Conservation (phyloP, 2,113 vertebrate species). For the Delphinapterus leucas region DNA sequence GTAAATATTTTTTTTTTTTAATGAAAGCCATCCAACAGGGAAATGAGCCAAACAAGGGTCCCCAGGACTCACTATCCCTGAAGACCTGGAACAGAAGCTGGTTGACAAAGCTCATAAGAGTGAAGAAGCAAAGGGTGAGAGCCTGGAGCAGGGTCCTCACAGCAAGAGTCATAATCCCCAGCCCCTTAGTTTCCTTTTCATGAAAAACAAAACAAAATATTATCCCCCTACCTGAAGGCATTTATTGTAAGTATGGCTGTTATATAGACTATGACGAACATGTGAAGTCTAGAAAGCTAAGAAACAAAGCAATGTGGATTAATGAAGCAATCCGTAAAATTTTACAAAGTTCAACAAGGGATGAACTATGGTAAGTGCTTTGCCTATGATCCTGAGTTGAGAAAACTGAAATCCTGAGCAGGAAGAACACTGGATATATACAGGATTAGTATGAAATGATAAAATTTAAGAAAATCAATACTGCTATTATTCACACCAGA, state of each 20-base stretch:
- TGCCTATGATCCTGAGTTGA: not conserved
- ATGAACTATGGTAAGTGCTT: not conserved
- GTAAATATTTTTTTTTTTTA: not conserved
- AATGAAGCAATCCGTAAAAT: not conserved
- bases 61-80: not conserved
- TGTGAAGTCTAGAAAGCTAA: not conserved
- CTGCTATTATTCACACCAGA: not conserved
- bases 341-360: not conserved
- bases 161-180: not conserved
- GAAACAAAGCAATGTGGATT: not conserved
- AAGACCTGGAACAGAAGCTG: not conserved
- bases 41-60: fast-evolving
- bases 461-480: constrained; percentile 14
- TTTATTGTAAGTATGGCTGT: not conserved
- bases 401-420: not conserved
- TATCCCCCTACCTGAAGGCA: not conserved
- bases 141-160: not conserved
- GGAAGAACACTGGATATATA: not conserved
- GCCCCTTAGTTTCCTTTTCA: not conserved
- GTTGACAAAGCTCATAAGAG: not conserved
- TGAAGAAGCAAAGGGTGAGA: not conserved
- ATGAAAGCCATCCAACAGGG: fast-evolving
- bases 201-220: not conserved
- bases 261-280: not conserved
- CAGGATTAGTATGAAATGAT: not conserved